Evolutionary conservation across 2,797 vertebrate species (phyloP).

Genomic region (Cephalopachus bancanus): DNA sequence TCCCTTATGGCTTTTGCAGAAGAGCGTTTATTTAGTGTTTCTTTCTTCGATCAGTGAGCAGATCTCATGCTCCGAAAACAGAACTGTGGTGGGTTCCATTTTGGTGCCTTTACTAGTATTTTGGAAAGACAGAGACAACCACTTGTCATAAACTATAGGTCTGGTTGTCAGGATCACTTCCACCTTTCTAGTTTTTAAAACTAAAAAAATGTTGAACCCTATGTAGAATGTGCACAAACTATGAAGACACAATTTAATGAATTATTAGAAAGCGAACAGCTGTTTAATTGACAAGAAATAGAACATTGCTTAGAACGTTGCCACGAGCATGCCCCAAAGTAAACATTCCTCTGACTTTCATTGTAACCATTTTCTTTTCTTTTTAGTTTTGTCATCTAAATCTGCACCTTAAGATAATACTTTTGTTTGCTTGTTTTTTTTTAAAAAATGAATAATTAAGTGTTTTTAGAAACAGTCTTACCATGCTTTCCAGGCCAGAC

Average conservation of each 20-base stretch:
- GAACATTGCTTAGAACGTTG: neutral
- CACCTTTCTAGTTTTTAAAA: neutral
- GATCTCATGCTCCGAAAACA: neutral
- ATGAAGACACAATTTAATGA: neutral
- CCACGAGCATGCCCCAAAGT: neutral
- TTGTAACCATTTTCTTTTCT: neutral
- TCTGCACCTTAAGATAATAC: neutral
- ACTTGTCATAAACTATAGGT: neutral
- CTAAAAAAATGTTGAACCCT: neutral
- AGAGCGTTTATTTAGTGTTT: neutral
- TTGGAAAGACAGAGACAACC: neutral
- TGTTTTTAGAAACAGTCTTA: neutral
- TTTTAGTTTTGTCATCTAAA: slow-evolving; percentile 20
- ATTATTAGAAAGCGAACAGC: neutral
- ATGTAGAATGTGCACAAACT: neutral
- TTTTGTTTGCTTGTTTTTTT: neutral
- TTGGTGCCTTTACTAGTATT: neutral
- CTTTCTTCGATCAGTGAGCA: neutral
- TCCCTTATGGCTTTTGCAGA: neutral
- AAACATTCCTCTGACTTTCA: neutral
- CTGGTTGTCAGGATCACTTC: neutral
- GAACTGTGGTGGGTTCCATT: neutral
- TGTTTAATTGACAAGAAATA: neutral
- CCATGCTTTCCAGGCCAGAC: neutral
- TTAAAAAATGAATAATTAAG: no score